These are phyloP conservation scores for Hypercompe scribonia DNA, from an alignment of 2,888 invertebrate genomes.

Conservation along the genomic window DNA sequence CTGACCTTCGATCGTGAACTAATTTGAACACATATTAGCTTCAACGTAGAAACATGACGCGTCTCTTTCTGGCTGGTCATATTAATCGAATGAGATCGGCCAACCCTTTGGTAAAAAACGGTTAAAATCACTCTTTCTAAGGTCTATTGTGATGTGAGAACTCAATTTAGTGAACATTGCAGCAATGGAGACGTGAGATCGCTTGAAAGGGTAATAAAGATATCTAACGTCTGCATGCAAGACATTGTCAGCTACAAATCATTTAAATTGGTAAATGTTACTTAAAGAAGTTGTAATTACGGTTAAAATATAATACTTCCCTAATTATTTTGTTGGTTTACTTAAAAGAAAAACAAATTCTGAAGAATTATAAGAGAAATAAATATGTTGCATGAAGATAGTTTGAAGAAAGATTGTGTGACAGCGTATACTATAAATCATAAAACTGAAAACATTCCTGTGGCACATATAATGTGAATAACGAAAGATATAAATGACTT, in stretches of 20 bases:
- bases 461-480: too few species aligned
- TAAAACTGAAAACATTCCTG: too few species aligned
- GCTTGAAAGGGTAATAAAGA: constrained; percentile 77
- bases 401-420: neutral
- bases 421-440: too few species aligned
- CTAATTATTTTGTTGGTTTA: neutral
- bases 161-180: constrained; percentile 82
- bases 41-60: constrained; percentile 41
- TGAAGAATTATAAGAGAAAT: neutral
- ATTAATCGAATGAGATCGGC: constrained; percentile 84
- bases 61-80: constrained; percentile 66
- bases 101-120: constrained; percentile 85
- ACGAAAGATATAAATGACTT: too few species aligned
- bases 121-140: constrained; percentile 80
- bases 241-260: constrained; percentile 34
- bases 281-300: constrained; percentile 33
- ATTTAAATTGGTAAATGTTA: constrained; percentile 47
- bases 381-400: neutral
- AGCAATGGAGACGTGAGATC: constrained; percentile 69
- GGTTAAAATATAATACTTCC: constrained; percentile 14
- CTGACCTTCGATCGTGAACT: constrained; percentile 63
- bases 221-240: constrained; percentile 59
- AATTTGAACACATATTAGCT: constrained; percentile 33
- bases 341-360: neutral
- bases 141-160: constrained; percentile 84